A percentile compares a stretch with the other conserved stretches of the same genome.
phyloP scores from a whole-genome alignment of 2,888 invertebrate genomes.

The Fissipunctia ypsillon region DNA sequence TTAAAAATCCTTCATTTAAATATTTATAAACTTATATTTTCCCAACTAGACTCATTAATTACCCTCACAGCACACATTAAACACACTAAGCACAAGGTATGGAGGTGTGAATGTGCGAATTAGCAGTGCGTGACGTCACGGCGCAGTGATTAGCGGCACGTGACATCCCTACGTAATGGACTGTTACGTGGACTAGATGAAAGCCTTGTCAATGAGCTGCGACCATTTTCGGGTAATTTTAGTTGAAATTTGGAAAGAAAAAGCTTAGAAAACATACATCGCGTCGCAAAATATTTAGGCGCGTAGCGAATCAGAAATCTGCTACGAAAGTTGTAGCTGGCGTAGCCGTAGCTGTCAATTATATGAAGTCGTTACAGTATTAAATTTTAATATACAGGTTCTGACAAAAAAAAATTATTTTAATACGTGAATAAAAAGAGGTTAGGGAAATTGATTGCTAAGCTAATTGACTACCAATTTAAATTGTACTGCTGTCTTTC shows the following conservation, averaged over 20 bases:
- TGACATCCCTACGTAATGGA: conserved; percentile 77
- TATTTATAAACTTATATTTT: not conserved
- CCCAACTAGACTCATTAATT: conserved; percentile 37
- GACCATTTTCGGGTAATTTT: not conserved
- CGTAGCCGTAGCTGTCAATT: conserved; percentile 9
- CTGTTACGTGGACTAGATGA: conserved; percentile 49
- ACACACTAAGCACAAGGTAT: conserved; percentile 54
- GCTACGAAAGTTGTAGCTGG: conserved; percentile 14
- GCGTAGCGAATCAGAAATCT: not conserved
- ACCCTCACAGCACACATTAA: conserved; percentile 39
- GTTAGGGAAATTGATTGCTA: no score
- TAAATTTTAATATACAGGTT: no score
- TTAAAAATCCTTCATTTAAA: not conserved
- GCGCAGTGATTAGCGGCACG: conserved; percentile 77
- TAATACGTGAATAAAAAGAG: no score
- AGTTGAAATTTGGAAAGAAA: not conserved
- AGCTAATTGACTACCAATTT: no score
- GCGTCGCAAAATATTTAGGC: not conserved
- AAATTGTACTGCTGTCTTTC: no score
- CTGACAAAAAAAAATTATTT: no score
- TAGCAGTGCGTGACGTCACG: conserved; percentile 78
- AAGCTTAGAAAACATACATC: not conserved
- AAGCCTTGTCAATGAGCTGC: conserved; percentile 2
- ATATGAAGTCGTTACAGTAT: no score
- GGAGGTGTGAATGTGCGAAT: conserved; percentile 82